Evolutionary conservation across 2,888 invertebrate species (phyloP).

Genomic region (Drosophila lutescens): DNA sequence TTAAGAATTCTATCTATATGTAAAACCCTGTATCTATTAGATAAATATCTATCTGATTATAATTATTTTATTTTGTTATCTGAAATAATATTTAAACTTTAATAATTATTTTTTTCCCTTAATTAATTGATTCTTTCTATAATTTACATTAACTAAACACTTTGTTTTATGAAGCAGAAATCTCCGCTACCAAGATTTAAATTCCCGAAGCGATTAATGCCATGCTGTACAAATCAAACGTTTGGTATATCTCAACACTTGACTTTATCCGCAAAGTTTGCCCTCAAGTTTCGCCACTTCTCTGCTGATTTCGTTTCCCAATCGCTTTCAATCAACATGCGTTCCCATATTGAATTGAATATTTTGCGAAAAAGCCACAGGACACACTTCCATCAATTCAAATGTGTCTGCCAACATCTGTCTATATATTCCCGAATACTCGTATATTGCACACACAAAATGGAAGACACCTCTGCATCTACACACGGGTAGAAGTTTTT

Average conservation of each 20-base stretch:
- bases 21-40: too few species aligned
- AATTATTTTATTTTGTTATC: not conserved
- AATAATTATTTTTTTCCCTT: too few species aligned
- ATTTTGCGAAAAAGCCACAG: constrained; percentile 25
- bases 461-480: not conserved
- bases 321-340: constrained; percentile 33
- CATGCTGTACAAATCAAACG: constrained; percentile 1
- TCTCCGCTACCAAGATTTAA: not conserved
- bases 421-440: constrained; percentile 4
- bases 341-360: constrained; percentile 29
- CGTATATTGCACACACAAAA: not conserved
- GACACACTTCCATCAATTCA: constrained; percentile 33
- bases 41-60: too few species aligned
- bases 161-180: not conserved
- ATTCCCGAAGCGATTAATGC: constrained; percentile 4
- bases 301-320: constrained; percentile 7
- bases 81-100: not conserved
- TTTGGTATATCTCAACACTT: not conserved
- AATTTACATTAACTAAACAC: not conserved
- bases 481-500: constrained; percentile 16
- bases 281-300: not conserved
- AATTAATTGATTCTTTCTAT: too few species aligned
- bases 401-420: constrained; percentile 34
- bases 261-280: constrained; percentile 16
- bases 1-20: too few species aligned